Evolutionary conservation across 2,113 vertebrate genomes (phyloP), one percentile per base, ranked within the genome.

Genomic region (Speoplatyrhinus poulsoni): DNA sequence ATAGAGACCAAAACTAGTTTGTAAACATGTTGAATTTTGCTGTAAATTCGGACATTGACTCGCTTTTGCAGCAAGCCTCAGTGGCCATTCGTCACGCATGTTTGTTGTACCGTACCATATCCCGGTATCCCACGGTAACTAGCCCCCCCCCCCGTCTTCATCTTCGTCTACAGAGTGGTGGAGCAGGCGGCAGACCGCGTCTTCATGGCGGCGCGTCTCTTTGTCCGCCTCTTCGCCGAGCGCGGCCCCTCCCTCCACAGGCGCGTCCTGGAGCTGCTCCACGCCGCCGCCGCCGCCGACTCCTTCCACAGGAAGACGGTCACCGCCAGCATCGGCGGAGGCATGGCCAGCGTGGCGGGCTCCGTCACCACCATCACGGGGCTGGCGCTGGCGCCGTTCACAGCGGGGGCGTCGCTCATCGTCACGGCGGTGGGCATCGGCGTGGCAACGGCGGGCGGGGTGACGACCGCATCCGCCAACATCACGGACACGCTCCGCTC

Each of bases 301-400:
- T 49, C 11, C 10, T 93, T 93, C 69, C 93, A 94, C 33, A 92
- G 87, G 81, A 89, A 88, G 15, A 91, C 92, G 0, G 91, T 93
- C 11, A 89, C 73, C 0, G 92, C 91, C 60, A 92, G 90, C 10
- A 53, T 94, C 0, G 87, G 90, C 0, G 93, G 93, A 0, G 91
- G 91, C 0, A 69, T 92, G 73, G 90, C 91, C 53, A 93, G 93
- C 0, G 81, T 93, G 0, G 90, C 89, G 0, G 93, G 93, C 3
- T 92, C 92, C 0, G 52, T 93, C 82, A 89, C 90, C 3, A 93
- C 92, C 61, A 93, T 94, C 86, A 94, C 90, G 0, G 93, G 93
- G 12, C 85, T 94, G 26, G 74, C 91, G 0, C 65, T 93, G 80
- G 93, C 92, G 0, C 93, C 93, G 9, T 90, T 94, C 77, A 94